phyloP scores from a whole-genome alignment of 1,140 invertebrate species.

The Bradysia coprophila region DNA sequence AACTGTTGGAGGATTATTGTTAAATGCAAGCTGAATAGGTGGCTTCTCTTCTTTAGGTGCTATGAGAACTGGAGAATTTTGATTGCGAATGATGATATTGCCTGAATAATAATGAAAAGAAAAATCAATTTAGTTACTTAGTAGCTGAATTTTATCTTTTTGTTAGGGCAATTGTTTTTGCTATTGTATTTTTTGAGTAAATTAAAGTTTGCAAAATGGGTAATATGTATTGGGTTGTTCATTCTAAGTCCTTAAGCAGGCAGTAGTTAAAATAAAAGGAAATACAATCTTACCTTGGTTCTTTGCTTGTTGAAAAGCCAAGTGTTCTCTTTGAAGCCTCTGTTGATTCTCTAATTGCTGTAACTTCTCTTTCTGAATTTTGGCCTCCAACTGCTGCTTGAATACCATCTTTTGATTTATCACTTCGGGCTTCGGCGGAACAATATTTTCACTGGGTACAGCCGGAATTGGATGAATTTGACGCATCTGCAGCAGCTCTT shows the following conservation, averaged over 20 bases:
- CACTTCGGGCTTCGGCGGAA: constrained; percentile 8
- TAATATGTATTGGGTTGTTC: too few species aligned
- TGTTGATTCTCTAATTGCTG: constrained; percentile 36
- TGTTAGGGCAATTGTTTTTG: too few species aligned
- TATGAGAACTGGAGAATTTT: constrained; percentile 5
- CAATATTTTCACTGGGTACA: background rate
- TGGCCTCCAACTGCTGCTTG: constrained; percentile 49
- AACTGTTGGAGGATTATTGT: constrained; percentile 21
- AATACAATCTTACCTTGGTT: background rate
- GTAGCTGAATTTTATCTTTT: too few species aligned
- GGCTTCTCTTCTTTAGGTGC: constrained; percentile 1
- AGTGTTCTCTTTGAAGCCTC: constrained; percentile 24
- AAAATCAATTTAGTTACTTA: too few species aligned
- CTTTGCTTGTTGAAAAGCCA: background rate
- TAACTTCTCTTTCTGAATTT: constrained; percentile 31
- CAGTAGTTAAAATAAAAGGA: background rate
- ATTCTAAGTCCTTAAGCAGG: background rate
- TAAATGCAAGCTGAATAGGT: constrained; percentile 10
- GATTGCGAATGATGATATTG: constrained; percentile 5
- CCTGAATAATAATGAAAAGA: background rate
- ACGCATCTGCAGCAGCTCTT: constrained; percentile 48
- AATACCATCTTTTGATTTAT: constrained; percentile 31
- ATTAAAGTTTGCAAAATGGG: too few species aligned
- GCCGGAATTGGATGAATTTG: constrained; percentile 14
- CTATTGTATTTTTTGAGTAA: too few species aligned